These are phyloP conservation scores for Dicaeum eximium DNA, from an alignment of 2,113 vertebrate genomes.

Conservation along the genomic window DNA sequence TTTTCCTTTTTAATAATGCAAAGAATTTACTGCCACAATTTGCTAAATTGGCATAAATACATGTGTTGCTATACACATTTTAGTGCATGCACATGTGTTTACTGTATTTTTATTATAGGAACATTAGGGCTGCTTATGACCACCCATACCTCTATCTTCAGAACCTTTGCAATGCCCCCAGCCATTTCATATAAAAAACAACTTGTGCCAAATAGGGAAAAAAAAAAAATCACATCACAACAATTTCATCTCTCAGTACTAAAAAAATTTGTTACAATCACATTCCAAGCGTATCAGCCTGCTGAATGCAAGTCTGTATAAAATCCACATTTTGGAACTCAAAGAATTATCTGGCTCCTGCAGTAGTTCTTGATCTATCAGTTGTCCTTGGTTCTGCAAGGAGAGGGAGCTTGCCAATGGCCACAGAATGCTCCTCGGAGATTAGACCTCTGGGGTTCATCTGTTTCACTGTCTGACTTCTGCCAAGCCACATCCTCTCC, in stretches of 20 bases:
- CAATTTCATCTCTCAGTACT: neutral
- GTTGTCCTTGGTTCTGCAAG: neutral
- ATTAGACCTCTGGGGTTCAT: neutral
- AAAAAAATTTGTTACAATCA: neutral
- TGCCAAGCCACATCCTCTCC: neutral
- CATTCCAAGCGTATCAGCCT: neutral
- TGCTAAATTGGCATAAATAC: neutral
- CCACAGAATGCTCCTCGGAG: rapidly evolving
- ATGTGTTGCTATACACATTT: neutral
- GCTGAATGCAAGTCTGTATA: neutral
- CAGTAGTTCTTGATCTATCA: neutral
- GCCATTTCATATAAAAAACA: neutral
- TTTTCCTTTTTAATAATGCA: neutral
- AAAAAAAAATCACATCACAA: neutral
- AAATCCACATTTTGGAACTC: neutral
- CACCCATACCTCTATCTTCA: neutral
- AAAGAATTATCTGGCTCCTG: neutral
- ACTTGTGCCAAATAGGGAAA: neutral
- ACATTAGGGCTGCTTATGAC: neutral
- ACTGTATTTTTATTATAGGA: neutral
- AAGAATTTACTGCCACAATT: neutral
- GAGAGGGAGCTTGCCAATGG: neutral
- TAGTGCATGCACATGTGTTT: neutral
- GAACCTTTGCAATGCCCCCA: neutral
- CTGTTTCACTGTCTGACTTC: neutral